A percentile compares a stretch with the other conserved stretches of the same genome.
Evolutionary conservation across 2,888 invertebrate species (phyloP).

Genomic region (Oscheius onirici): DNA sequence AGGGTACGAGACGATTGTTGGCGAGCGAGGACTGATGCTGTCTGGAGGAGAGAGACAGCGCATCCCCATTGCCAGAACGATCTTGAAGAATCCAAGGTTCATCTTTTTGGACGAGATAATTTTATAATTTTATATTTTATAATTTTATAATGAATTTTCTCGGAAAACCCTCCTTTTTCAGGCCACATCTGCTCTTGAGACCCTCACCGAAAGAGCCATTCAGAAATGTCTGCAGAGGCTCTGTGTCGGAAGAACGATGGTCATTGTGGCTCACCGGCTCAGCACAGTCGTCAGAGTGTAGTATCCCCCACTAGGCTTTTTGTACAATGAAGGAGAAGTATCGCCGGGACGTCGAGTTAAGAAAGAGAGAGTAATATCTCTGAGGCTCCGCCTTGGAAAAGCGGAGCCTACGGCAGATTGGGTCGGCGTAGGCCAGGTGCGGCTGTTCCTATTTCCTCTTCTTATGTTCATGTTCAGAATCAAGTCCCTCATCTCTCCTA

Average conservation of each 20-base stretch:
- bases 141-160: too few relatives aligned
- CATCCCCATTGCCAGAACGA: conserved; percentile 93
- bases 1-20: conserved; percentile 77
- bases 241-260: conserved; percentile 86
- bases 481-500: too few relatives aligned
- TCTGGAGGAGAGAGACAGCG: conserved; percentile 98
- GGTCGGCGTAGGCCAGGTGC: too few relatives aligned
- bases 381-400: too few relatives aligned
- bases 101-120: conserved; percentile 88
- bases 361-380: too few relatives aligned
- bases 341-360: too few relatives aligned
- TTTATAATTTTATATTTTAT: too few relatives aligned
- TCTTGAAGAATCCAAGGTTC: conserved; percentile 89
- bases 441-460: too few relatives aligned
- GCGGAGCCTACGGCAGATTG: too few relatives aligned
- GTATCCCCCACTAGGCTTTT: too few relatives aligned
- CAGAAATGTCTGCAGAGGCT: conserved; percentile 77
- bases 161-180: conserved; percentile 39
- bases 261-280: conserved; percentile 87
- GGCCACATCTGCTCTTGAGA: conserved; percentile 86
- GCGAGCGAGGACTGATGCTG: conserved; percentile 90
- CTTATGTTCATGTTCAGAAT: too few relatives aligned
- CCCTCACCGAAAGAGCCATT: conserved; percentile 90
- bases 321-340: too few relatives aligned
- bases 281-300: conserved; percentile 94